phyloP scores from a whole-genome alignment of 2,888 invertebrate species.

The Timema podura region DNA sequence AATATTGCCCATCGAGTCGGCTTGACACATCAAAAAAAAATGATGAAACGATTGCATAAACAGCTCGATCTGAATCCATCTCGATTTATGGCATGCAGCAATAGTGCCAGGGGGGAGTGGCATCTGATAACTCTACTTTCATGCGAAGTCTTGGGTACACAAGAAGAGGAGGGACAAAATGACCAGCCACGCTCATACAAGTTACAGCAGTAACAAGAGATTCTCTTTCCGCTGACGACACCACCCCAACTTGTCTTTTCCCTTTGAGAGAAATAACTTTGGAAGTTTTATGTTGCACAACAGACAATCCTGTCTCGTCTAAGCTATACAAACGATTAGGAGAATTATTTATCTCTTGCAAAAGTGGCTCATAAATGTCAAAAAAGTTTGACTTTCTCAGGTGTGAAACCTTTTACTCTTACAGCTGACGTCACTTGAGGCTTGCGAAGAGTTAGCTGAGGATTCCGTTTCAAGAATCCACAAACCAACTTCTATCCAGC shows the following conservation, averaged over 20 bases:
- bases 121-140: constrained; percentile 31
- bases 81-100: constrained; percentile 35
- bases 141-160: constrained; percentile 3
- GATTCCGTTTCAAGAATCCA: not conserved
- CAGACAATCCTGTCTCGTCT: not conserved
- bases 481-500: not conserved
- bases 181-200: constrained; percentile 23
- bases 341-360: not conserved
- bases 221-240: constrained; percentile 31
- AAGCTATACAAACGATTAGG: constrained; percentile 7
- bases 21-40: constrained; percentile 34
- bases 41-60: constrained; percentile 38
- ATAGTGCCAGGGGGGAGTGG: constrained; percentile 37
- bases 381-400: not conserved
- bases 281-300: not conserved
- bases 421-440: not conserved
- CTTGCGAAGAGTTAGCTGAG: not conserved
- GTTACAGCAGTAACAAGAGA: constrained; percentile 36
- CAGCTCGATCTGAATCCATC: constrained; percentile 38
- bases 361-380: constrained; percentile 2
- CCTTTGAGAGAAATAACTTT: not conserved
- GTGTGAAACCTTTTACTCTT: not conserved
- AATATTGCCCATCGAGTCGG: constrained; percentile 33
- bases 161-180: not conserved
- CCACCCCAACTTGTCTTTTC: not conserved